Evolutionary conservation across 2,888 invertebrate genomes (phyloP).

Genomic region (Malthinus flaveolus): DNA sequence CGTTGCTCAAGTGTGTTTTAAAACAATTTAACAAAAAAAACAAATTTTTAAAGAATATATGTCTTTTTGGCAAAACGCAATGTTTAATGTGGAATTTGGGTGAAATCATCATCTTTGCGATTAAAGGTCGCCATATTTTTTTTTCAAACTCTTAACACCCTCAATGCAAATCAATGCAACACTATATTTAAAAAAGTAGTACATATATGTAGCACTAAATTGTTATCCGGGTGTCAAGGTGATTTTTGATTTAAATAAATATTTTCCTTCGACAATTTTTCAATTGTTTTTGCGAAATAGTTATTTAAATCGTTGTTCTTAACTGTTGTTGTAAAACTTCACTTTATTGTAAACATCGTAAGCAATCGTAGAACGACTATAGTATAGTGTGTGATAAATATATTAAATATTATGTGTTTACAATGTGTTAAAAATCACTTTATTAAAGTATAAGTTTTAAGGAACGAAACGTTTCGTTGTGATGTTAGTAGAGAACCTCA

Average conservation of each 20-base stretch:
- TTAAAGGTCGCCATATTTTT: constrained; percentile 1
- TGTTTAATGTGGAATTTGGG: constrained; percentile 57
- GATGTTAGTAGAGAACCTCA: neutral
- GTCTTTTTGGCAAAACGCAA: constrained; percentile 55
- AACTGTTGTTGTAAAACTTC: constrained; percentile 43
- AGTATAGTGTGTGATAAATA: constrained; percentile 49
- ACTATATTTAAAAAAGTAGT: constrained; percentile 21
- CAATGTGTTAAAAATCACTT: constrained; percentile 23
- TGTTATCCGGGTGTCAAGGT: constrained; percentile 48
- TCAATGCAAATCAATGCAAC: constrained; percentile 47
- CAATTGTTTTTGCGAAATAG: constrained; percentile 3
- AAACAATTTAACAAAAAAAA: too few species aligned
- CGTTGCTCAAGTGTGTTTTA: constrained; percentile 50
- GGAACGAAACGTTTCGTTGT: constrained; percentile 7
- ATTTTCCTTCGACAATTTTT: constrained; percentile 12
- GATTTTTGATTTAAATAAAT: constrained; percentile 27
- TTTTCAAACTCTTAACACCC: constrained; percentile 32
- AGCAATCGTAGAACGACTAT: constrained; percentile 49
- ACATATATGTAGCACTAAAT: constrained; percentile 32
- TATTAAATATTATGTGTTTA: constrained; percentile 35
- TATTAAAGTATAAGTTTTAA: constrained; percentile 24
- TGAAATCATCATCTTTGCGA: constrained; percentile 47
- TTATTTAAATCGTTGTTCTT: constrained; percentile 43
- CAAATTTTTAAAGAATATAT: constrained; percentile 26
- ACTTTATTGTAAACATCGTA: constrained; percentile 38